These are phyloP conservation scores for Stercorarius parasiticus DNA, from an alignment of 2,113 vertebrate species.

Conservation along the genomic window DNA sequence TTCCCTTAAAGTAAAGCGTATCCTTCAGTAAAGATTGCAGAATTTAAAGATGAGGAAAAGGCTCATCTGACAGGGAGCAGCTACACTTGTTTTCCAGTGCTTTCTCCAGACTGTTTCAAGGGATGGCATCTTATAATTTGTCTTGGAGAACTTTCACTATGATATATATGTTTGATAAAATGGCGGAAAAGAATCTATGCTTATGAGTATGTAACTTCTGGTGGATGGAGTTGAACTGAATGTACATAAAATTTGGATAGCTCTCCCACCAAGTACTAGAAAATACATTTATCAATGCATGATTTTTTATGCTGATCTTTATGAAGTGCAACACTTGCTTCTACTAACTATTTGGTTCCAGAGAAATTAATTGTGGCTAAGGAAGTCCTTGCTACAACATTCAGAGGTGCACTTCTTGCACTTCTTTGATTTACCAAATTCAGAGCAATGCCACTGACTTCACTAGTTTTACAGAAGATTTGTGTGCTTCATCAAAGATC, in stretches of 20 bases:
- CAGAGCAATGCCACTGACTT: background rate
- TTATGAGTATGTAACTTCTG: background rate
- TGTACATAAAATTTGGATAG: background rate
- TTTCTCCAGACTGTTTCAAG: background rate
- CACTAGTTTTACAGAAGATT: background rate
- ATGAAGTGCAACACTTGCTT: background rate
- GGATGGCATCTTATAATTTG: background rate
- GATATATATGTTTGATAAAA: background rate
- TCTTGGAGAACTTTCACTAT: background rate
- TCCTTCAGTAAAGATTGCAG: background rate
- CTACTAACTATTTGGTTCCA: background rate
- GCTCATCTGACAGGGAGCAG: background rate
- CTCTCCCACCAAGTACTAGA: background rate
- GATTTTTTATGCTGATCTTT: constrained; percentile 5
- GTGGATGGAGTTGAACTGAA: background rate
- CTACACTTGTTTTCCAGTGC: background rate
- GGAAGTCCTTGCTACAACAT: background rate
- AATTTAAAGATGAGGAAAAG: background rate
- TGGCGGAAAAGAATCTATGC: background rate
- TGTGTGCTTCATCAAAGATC: constrained; percentile 34
- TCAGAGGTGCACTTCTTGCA: background rate
- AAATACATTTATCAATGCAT: background rate
- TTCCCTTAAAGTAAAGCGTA: background rate
- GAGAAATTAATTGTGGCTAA: background rate
- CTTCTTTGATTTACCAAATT: background rate